These are phyloP conservation scores for Vollenhovia emeryi DNA, from an alignment of 1,140 invertebrate genomes.

Conservation along the genomic window DNA sequence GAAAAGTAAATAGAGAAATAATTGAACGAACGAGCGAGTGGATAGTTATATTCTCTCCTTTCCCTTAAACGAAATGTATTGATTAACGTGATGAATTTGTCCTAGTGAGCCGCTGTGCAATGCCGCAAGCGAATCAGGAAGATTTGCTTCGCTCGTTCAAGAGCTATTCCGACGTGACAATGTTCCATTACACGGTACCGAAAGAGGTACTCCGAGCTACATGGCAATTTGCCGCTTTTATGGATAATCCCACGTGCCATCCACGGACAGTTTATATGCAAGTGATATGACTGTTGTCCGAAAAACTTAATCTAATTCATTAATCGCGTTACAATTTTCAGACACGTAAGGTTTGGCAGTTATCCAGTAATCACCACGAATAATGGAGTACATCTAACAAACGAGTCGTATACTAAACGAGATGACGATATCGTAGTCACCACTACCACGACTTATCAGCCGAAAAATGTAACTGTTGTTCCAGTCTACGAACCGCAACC, in stretches of 20 bases:
- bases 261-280: conserved; percentile 85
- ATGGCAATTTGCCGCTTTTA: conserved; percentile 87
- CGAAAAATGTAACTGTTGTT: conserved; percentile 82
- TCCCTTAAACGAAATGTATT: not conserved
- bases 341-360: conserved; percentile 87
- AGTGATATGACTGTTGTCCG: conserved; percentile 38
- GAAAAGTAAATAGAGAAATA: too few relatives aligned
- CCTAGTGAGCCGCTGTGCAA: conserved; percentile 47
- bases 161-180: conserved; percentile 85
- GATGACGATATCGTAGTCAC: conserved; percentile 80
- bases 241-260: conserved; percentile 83
- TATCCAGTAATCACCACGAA: conserved; percentile 86
- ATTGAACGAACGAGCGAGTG: too few relatives aligned
- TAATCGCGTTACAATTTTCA: conserved; percentile 72
- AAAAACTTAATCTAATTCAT: not conserved
- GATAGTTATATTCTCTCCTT: not conserved
- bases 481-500: conserved; percentile 85
- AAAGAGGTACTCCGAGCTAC: conserved; percentile 85
- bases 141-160: conserved; percentile 84
- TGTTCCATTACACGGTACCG: conserved; percentile 86
- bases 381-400: conserved; percentile 84
- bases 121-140: conserved; percentile 85
- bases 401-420: conserved; percentile 80
- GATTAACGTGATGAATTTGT: not conserved
- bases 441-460: conserved; percentile 82